Percentiles rank a stretch among this genome's conserved stretches.
These are phyloP conservation scores for Tineola bisselliella DNA, from an alignment of 2,888 invertebrate genomes.

Conservation along the genomic window DNA sequence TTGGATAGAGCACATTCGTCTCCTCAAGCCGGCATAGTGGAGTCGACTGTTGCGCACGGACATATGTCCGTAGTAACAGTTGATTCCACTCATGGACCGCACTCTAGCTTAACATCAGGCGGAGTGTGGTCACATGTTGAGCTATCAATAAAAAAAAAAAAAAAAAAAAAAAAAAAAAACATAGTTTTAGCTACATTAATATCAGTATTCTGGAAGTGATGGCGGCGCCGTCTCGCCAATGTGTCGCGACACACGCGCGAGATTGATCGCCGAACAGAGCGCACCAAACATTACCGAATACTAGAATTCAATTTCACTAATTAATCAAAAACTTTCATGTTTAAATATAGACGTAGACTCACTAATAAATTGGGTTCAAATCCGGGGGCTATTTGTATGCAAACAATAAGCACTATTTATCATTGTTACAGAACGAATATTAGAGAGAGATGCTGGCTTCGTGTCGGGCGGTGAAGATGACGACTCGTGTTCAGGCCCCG, in stretches of 20 bases:
- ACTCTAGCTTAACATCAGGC: too few relatives aligned
- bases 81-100: too few relatives aligned
- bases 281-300: neutral
- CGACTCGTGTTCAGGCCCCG: conserved; percentile 64
- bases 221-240: neutral
- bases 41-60: too few relatives aligned
- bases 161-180: too few relatives aligned
- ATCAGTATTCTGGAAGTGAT: neutral
- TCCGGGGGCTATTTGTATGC: neutral
- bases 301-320: neutral
- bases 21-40: too few relatives aligned
- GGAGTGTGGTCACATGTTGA: too few relatives aligned
- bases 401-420: conserved; percentile 12
- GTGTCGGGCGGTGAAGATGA: conserved; percentile 80
- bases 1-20: too few relatives aligned
- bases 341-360: neutral
- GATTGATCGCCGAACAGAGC: neutral
- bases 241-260: neutral
- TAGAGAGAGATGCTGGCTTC: conserved; percentile 76
- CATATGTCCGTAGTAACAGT: too few relatives aligned
- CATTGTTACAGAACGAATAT: conserved; percentile 63
- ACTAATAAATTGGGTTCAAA: neutral
- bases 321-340: neutral
- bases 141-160: too few relatives aligned
- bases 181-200: neutral